Percentiles rank a stretch among this genome's conserved stretches.
phyloP scores from a whole-genome alignment of 2,888 invertebrate genomes.

The Lithophane socia region DNA sequence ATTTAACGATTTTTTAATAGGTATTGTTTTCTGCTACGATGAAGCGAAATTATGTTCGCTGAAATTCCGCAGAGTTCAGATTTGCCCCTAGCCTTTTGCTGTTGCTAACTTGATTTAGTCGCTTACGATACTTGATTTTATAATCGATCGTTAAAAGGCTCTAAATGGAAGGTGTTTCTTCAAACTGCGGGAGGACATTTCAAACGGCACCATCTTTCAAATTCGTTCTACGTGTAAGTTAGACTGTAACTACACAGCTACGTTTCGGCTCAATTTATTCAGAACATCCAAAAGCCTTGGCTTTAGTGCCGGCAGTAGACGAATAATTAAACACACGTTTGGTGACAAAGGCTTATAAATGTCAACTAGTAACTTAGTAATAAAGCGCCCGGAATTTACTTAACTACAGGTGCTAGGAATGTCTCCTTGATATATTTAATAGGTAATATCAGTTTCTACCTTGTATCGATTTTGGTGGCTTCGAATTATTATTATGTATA shows the following conservation, averaged over 20 bases:
- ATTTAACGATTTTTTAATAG: too few species aligned
- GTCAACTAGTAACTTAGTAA: conserved; percentile 52
- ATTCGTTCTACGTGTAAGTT: not conserved
- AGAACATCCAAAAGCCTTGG: conserved; percentile 17
- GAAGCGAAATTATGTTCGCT: too few species aligned
- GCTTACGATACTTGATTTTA: not conserved
- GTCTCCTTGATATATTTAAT: conserved; percentile 29
- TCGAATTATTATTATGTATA: not conserved
- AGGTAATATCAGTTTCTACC: not conserved
- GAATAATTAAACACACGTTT: conserved; percentile 60
- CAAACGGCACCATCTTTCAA: not conserved
- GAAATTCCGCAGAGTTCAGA: too few species aligned
- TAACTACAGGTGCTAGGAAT: conserved; percentile 32
- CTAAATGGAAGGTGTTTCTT: not conserved
- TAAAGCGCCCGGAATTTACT: conserved; percentile 53
- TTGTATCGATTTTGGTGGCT: not conserved
- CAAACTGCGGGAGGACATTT: too few species aligned
- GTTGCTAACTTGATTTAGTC: too few species aligned
- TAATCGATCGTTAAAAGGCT: not conserved
- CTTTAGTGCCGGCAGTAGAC: conserved; percentile 21
- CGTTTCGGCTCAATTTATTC: not conserved
- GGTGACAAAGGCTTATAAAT: conserved; percentile 56
- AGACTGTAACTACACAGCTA: not conserved
- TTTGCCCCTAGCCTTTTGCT: not conserved
- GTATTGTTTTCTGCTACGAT: not conserved